Evolutionary conservation across 2,888 invertebrate genomes (phyloP), one percentile per base, ranked within the genome.

Genomic region (Xylocampa areola): DNA sequence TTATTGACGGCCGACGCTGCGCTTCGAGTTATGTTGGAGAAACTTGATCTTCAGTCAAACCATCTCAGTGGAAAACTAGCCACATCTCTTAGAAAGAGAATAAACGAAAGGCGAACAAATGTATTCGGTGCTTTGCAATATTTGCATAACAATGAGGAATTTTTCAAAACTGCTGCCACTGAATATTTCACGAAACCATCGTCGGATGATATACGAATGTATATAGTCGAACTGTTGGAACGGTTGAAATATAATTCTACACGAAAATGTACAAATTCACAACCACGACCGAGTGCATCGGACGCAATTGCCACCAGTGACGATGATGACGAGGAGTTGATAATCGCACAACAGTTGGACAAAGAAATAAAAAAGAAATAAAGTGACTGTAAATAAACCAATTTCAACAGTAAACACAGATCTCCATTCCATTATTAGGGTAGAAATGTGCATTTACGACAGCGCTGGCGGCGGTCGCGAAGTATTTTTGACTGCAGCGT

Each of bases 391-490:
- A 5, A 48, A 37, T 29, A 48, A 48, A 48, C n/a, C n/a, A n/a
- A n/a, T n/a, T n/a, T 10, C 14, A 14, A 29, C 2, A 33, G 23
- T 43, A 35, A 41, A 41, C 47, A 52, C 36, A 48, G 47, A 57
- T 53, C 43, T 48, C 17, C 16, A 58, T 17, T 53, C 51, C 51
- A 55, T 61, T 21, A 36, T 55, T 13, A 51, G 55, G 21, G 55
- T 55, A 10, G 51, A 61, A 61, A 55, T 61, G 55, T 61, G 51
- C 33, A 55, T 52, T 33, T 39, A 55, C 41, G 55, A 61, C 27
- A 57, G 57, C 40, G 47, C 37, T 30, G 37, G 59, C 43, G 53
- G 53, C 43, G 53, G 53, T 36, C 52, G 61, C n/a, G 51, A 48
- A 61, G 44, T 58, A 19, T 53, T 39, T 19, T 4, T 49, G 2